A percentile compares a stretch with the other conserved stretches of the same genome.
Evolutionary conservation across 2,888 invertebrate genomes (phyloP).

Genomic region (Gnatocerus cornutus): DNA sequence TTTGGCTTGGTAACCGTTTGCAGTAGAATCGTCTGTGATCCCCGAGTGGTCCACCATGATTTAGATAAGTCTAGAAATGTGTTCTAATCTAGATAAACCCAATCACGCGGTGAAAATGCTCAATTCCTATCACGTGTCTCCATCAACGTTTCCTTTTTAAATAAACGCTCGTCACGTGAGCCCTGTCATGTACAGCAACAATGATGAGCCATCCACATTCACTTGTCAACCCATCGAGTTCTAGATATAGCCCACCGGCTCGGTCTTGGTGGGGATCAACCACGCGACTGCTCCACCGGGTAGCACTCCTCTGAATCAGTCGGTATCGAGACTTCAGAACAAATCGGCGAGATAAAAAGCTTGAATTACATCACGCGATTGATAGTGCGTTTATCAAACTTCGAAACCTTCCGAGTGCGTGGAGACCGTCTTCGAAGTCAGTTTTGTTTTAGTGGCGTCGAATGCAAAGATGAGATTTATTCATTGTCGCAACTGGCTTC

Average conservation of each 20-base stretch:
- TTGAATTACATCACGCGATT: conserved; percentile 27
- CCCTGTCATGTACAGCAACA: conserved; percentile 32
- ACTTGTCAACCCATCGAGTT: conserved; percentile 42
- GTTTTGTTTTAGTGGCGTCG: conserved; percentile 78
- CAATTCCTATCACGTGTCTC: conserved; percentile 34
- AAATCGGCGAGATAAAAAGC: conserved; percentile 26
- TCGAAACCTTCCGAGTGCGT: conserved; percentile 25
- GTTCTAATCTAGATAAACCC: not conserved
- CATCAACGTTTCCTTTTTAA: conserved; percentile 23
- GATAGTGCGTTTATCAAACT: conserved; percentile 18
- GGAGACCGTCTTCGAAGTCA: conserved; percentile 30
- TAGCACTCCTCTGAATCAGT: conserved; percentile 42
- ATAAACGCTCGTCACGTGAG: conserved; percentile 41
- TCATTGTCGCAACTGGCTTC: conserved; percentile 76
- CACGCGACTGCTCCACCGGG: conserved; percentile 43
- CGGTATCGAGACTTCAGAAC: conserved; percentile 37
- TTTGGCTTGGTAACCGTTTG: not conserved
- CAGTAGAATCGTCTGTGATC: not conserved
- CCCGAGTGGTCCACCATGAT: not conserved
- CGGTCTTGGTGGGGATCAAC: conserved; percentile 33
- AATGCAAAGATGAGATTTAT: conserved; percentile 85
- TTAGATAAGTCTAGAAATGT: conserved; percentile 13
- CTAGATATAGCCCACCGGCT: conserved; percentile 37
- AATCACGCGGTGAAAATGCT: conserved; percentile 6
- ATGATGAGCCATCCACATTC: conserved; percentile 33